Evolutionary conservation across 2,888 invertebrate genomes (phyloP), one percentile per base, ranked within the genome.

Genomic region (Anodontia alba): DNA sequence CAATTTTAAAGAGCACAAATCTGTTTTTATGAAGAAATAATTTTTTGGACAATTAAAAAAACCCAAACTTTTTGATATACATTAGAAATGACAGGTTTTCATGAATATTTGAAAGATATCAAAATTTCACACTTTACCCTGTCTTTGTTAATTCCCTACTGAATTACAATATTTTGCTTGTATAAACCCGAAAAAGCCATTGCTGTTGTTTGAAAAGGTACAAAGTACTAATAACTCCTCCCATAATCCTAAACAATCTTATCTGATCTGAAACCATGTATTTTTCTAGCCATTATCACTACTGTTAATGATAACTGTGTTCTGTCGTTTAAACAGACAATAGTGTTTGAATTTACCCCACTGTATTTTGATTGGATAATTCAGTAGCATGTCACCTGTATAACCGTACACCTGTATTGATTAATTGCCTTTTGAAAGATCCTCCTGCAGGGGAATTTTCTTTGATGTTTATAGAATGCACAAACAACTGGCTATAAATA

Each of bases 271-370:
- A 62, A 62, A 23, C 62, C 62, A 62, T 10, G 3, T 12, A 10
- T 33, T 38, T 12, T 62, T 62, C 62, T 62, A 33, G 29, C 31
- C 62, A 31, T 62, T 62, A 62, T 62, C 62, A 62, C 33, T 62
- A 62, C 29, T 33, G 17, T 33, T 62, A 31, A 62, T 62, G 23
- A 62, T 29, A 62, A 33, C 62, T 62, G 33, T 38, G n/a, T 12
- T 38, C 38, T 5, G 38, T 62, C 62, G 1, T 62, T 62, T 62
- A 2, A 33, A 20, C 62, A 62, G 23, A 62, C 62, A 62, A 62
- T 20, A 33, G 62, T 31, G 62, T 62, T 62, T 62, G 62, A 62
- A 62, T 62, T 62, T 62, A 23, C 62, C 62, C 33, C 62, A 29
- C 23, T 33, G 5, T 3, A 33, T 62, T 62, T 33, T 33, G 62